Base-by-base conservation (phyloP, 2,888 invertebrate species). In the Mythimna ferrago region DNA sequence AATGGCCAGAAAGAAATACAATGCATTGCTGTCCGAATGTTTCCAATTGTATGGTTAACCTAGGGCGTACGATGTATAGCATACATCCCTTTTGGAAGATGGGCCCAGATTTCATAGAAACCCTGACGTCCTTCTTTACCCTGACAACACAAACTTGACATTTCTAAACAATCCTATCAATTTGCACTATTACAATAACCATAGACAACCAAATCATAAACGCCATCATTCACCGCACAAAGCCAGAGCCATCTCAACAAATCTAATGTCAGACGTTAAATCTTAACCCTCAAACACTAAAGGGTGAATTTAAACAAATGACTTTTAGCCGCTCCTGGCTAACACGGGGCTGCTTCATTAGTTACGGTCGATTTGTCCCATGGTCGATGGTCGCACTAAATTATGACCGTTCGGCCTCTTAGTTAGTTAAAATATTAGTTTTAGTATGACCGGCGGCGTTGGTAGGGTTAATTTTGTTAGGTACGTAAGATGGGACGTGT, bases 391-490 rank as follows among this genome's bases (percentile, higher is more conserved):
- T 85, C 91, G 82, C 87, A 87, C 88, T 92, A 90, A 92, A 89
- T 94, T 92, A 93, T 89, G 89, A 89, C 87, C 84, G 86, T 87
- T 88, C 84, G 87, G 89, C 89, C 88, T 88, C 86, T 89, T 87
- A 86, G 83, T 86, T 82, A 83, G 89, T 90, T 92, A 92, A 95
- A 94, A 94, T 95, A 94, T 95, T 94, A 92, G 89, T 89, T 89
- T 88, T 81, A 84, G 82, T 84, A 85, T 86, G 86, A 87, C 90
- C 91, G 86, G 82, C 82, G 87, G 80, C 82, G 76, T 82, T 86
- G 85, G 87, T 76, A 77, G 86, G 88, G 87, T 75, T 86, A 84
- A 81, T 69, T 83, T 80, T 56, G 44, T 53, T 54, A 14, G 21
- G 38, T 62, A 57, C 14, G n/a, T 16, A 57, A 32, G 79, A n/a